These are phyloP conservation scores for Corythaixoides concolor DNA, from an alignment of 2,113 vertebrate genomes.

Conservation along the genomic window DNA sequence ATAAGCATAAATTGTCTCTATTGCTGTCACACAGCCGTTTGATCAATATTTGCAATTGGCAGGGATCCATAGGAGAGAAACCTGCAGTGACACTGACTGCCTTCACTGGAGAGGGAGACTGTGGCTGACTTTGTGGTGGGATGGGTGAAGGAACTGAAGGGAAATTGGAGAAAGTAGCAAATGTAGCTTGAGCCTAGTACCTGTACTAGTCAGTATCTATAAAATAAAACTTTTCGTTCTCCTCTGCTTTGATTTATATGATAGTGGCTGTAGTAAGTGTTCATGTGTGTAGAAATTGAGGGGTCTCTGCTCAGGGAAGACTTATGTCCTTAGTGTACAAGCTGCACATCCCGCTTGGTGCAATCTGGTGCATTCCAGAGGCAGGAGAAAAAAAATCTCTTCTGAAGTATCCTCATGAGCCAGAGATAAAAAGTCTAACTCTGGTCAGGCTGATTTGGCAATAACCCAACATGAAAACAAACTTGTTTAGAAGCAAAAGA, in stretches of 20 bases:
- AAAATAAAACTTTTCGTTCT: background rate
- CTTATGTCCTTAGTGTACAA: background rate
- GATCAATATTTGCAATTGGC: constrained; percentile 46
- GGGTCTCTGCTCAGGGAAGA: background rate
- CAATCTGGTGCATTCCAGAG: constrained; percentile 48
- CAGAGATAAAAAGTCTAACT: background rate
- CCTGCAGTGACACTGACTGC: constrained; percentile 22
- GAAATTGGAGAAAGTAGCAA: background rate
- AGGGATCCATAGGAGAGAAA: background rate
- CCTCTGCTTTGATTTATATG: background rate
- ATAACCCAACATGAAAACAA: background rate
- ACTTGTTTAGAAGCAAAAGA: constrained; percentile 28
- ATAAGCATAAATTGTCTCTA: constrained; percentile 19
- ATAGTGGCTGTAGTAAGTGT: background rate
- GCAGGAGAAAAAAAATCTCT: background rate
- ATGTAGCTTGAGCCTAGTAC: background rate
- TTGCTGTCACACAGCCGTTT: background rate
- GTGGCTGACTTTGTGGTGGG: background rate
- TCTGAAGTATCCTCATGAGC: background rate
- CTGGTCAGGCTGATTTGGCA: background rate
- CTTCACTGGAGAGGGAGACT: background rate
- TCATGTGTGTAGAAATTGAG: background rate
- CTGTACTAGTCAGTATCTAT: background rate
- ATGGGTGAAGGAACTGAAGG: background rate
- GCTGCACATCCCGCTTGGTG: constrained; percentile 5